These are phyloP conservation scores for Selene dorsalis DNA, from an alignment of 2,797 vertebrate genomes.

Conservation along the genomic window DNA sequence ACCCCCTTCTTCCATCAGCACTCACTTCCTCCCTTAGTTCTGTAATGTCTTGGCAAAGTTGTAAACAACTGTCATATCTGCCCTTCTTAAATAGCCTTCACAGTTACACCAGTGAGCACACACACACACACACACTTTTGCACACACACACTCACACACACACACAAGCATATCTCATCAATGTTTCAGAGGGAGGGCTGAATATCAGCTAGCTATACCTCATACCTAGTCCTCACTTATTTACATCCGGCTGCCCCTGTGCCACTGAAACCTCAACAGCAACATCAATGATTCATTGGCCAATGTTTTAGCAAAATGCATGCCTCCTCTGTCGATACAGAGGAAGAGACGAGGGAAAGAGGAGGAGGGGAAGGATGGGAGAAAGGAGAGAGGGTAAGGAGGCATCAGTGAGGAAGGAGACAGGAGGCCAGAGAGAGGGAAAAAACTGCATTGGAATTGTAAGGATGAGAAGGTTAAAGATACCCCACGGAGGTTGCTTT, in stretches of 20 bases:
- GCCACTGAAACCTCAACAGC: conserved; percentile 82
- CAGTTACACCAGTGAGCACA: conserved; percentile 34
- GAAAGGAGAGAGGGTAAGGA: conserved; percentile 26
- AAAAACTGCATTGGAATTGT: background rate
- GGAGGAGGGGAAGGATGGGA: conserved; percentile 29
- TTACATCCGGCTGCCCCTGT: conserved; percentile 90
- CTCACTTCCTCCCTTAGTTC: conserved; percentile 79
- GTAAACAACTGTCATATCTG: conserved; percentile 93
- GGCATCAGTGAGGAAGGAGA: conserved; percentile 24
- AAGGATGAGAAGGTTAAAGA: background rate
- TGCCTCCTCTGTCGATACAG: conserved; percentile 75
- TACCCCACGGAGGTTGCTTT: too few relatives aligned
- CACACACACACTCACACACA: conserved; percentile 42
- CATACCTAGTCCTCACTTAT: conserved; percentile 92
- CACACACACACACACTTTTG: conserved; percentile 41
- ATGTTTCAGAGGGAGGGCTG: conserved; percentile 91
- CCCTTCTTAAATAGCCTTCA: conserved; percentile 91
- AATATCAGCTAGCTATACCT: conserved; percentile 87
- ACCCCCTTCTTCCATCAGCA: conserved; percentile 77
- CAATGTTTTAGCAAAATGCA: conserved; percentile 83
- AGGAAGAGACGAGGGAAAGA: conserved; percentile 44
- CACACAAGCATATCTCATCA: conserved; percentile 85
- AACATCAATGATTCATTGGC: conserved; percentile 84
- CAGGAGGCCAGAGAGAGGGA: conserved; percentile 1
- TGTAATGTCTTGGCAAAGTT: conserved; percentile 84